Evolutionary conservation across 2,888 invertebrate genomes (phyloP), one percentile per base, ranked within the genome.

Genomic region (Thysanoteuthis rhombus): DNA sequence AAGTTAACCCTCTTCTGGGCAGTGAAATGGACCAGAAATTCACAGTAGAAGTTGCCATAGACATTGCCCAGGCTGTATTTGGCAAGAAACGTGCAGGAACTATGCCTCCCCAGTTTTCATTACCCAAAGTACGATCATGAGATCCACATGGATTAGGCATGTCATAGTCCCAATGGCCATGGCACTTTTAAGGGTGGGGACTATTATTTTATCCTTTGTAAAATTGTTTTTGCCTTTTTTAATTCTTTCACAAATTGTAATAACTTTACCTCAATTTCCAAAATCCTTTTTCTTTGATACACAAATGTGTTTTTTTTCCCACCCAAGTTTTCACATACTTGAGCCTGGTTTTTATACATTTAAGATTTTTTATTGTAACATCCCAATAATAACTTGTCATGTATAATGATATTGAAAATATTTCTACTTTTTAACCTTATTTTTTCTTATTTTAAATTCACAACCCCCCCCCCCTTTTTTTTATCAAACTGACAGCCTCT

Each of bases 1-100:
- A 99, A 97, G 98, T 99, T 16, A 99, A 99, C 97, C 99, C 99
- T 0, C 97, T 97, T 22, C 97, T 99, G 90, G 99, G 99, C 91
- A 97, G 97, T 94, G 97, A 98, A 93, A 96, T 96, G 0, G 98
- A 98, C 96, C 98, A 98, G 0, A 97, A 97, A 93, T 97, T 97
- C 94, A 99, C 99, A 0, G 97, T 98, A 0, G 98, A 98, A 89
- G 98, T 98, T 1, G 98, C 98, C 0, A 97, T 98, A 94, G 98
- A 98, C 95, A 97, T 99, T n/a, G 97, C 99, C 36, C 98, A 98
- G 96, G 98, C 98, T 93, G 98, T 98, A 95, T 97, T 97, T 94
- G 97, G 97, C 8, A 95, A 96, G 92, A 95, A 96, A 38, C 95
- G 96, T 45, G 94, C 95, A 45, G 96, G 96, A 22, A 95, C 94